These are phyloP conservation scores for Adelges cooleyi DNA, from an alignment of 1,140 invertebrate genomes.

Conservation along the genomic window DNA sequence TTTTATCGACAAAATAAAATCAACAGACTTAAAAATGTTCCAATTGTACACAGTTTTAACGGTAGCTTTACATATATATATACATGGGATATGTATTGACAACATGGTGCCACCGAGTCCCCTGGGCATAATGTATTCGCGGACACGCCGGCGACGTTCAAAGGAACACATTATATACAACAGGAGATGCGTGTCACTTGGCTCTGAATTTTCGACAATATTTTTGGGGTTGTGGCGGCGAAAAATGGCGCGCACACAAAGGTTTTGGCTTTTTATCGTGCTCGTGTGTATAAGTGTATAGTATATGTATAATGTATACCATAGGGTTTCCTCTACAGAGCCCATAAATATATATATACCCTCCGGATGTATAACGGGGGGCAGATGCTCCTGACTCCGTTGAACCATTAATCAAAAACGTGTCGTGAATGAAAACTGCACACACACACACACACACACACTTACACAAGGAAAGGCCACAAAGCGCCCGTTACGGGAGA, in stretches of 20 bases:
- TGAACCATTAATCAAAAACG: conserved; percentile 28
- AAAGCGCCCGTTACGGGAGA: conserved; percentile 1
- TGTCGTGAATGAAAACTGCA: conserved; percentile 28
- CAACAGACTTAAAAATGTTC: too few species aligned
- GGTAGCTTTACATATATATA: too few species aligned
- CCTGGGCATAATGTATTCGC: conserved; percentile 15
- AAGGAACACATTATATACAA: background rate
- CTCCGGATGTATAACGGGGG: conserved; percentile 14
- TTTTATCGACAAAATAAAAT: too few species aligned
- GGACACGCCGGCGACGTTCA: conserved; percentile 15
- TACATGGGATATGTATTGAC: too few species aligned
- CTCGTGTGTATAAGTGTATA: too few species aligned
- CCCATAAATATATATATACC: too few species aligned
- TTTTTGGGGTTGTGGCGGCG: conserved; percentile 3
- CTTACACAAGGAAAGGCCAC: conserved; percentile 17
- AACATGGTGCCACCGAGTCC: too few species aligned
- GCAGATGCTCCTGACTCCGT: conserved; percentile 28
- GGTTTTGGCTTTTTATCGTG: conserved; percentile 23
- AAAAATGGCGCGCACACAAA: conserved; percentile 14
- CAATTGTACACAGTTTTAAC: too few species aligned
- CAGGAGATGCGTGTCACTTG: background rate
- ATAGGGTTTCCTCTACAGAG: too few species aligned
- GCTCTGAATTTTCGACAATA: conserved; percentile 22
- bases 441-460: background rate
- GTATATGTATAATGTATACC: too few species aligned